Base-by-base conservation (phyloP, 2,113 vertebrate species). In the Melanocharis versteri region DNA sequence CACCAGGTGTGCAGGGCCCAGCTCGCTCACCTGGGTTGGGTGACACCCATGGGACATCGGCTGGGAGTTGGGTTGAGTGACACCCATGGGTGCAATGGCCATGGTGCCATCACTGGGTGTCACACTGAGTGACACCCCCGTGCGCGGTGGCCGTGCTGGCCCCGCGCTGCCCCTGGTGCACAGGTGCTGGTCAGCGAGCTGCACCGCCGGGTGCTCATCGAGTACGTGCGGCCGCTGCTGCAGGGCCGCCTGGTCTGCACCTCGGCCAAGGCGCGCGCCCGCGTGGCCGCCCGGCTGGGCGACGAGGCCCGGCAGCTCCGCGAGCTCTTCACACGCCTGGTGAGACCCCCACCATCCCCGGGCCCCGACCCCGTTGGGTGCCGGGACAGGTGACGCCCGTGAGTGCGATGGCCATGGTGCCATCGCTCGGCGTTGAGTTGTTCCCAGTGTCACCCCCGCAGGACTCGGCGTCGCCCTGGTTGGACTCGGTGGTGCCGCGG, bases 161-260 rank as follows among this genome's bases (percentile, higher is more conserved):
- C 61, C 39, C 61, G 4, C 26, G 6, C 54, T n/a, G 22, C 44
- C 48, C 54, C 13, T 17, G 5, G 18, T 20, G 30, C 31, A 0
- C 23, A 76, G 89, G 83, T 97, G 66, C 94, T 99, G 97, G 98
- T 99, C 86, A 97, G 96, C 1, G 98, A 99, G 78, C 94, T 99
- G 48, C 99, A 99, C 97, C 98, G 98, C 1, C 95, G 97, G 5
- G 99, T 99, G 47, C 97, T 99, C 61, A 96, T 97, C 6, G 98
- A 99, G 90, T 99, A 99, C 22, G 95, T 99, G 33, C 98, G 98
- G 19, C 98, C 99, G 1, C 96, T 99, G 82, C 98, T 99, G 93
- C 97, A 98, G 56, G 98, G 98, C 0, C 96, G 98, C 10, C 96
- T 99, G 89, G 98, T 98, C 89, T 99, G 99, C 96, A 98, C 98